Percentiles rank a stretch among this genome's conserved stretches.
phyloP scores from a whole-genome alignment of 2,797 vertebrate species.

The Propithecus perrieri region DNA sequence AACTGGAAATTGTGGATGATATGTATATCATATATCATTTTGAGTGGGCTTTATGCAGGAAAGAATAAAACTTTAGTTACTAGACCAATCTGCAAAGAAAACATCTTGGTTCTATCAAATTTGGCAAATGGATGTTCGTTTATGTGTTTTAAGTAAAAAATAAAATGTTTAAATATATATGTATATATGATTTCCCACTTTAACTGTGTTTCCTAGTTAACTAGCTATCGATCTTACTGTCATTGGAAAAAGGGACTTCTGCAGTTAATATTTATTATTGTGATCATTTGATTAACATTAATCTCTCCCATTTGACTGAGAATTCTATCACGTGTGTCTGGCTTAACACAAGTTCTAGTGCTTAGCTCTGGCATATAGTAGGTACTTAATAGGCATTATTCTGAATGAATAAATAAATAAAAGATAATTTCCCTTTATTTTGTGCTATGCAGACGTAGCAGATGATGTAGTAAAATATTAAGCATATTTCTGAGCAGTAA shows the following conservation, averaged over 20 bases:
- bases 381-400: not conserved
- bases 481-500: not conserved
- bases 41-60: constrained; percentile 6
- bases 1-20: constrained; percentile 18
- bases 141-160: constrained; percentile 17
- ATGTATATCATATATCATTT: not conserved
- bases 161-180: not conserved
- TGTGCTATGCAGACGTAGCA: not conserved
- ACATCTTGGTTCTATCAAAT: not conserved
- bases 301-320: not conserved
- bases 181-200: not conserved
- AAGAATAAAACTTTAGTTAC: not conserved
- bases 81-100: not conserved
- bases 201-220: constrained; percentile 12
- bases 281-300: not conserved
- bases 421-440: constrained; percentile 21
- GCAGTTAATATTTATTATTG: constrained; percentile 12
- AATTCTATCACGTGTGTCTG: not conserved
- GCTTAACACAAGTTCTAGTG: not conserved
- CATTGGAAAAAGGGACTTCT: not conserved
- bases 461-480: constrained; percentile 6
- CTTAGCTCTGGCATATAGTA: not conserved
- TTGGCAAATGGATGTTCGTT: not conserved
- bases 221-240: not conserved
- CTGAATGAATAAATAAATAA: constrained; percentile 31